Conservation (phyloP, 2,888 invertebrate species). For the Hemicrepidius hirtus region DNA sequence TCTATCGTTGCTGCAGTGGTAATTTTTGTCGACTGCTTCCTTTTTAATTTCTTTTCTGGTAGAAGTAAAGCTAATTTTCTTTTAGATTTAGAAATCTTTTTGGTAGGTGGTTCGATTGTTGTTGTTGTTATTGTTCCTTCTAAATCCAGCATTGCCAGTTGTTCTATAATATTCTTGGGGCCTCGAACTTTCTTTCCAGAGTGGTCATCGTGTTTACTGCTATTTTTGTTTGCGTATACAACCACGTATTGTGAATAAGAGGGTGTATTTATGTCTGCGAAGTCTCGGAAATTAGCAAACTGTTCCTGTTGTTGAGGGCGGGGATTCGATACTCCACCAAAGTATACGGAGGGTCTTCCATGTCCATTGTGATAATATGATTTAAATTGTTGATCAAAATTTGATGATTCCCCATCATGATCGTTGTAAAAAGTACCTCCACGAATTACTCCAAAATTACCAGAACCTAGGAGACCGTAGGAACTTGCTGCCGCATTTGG, state of each 20-base stretch:
- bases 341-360: constrained; percentile 79
- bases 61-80: constrained; percentile 77
- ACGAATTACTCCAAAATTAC: constrained; percentile 89
- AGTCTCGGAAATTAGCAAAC: constrained; percentile 92
- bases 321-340: constrained; percentile 78
- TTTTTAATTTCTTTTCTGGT: constrained; percentile 74
- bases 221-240: constrained; percentile 88
- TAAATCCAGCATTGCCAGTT: constrained; percentile 82
- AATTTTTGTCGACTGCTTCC: constrained; percentile 64
- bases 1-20: constrained; percentile 70
- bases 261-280: constrained; percentile 91
- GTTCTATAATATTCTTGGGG: constrained; percentile 91
- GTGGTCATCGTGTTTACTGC: constrained; percentile 76
- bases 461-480: constrained; percentile 84
- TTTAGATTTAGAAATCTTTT: constrained; percentile 78
- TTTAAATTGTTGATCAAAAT: constrained; percentile 74
- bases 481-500: constrained; percentile 60
- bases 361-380: constrained; percentile 82
- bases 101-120: constrained; percentile 63
- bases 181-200: constrained; percentile 69
- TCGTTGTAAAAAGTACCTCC: constrained; percentile 91
- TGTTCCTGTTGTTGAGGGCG: constrained; percentile 87
- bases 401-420: constrained; percentile 79
- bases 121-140: constrained; percentile 66
- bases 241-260: constrained; percentile 89